Percentiles rank a stretch among this genome's conserved stretches.
Conservation (phyloP, 2,888 invertebrate genomes). For the Steinernema hermaphroditum region DNA sequence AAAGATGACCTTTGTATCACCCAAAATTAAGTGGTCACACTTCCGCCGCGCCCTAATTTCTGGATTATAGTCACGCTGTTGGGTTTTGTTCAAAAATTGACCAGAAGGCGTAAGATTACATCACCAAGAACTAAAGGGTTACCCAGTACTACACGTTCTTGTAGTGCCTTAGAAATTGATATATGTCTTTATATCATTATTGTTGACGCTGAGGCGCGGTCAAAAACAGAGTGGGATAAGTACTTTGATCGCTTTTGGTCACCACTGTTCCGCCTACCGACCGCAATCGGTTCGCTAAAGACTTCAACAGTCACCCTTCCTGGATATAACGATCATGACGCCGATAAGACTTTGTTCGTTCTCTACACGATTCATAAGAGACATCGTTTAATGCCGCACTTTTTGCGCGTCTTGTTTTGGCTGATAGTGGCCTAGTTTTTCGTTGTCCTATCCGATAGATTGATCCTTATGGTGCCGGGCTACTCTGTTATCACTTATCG, state of each 20-base stretch:
- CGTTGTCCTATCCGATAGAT: background rate
- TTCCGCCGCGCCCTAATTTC: too few relatives aligned
- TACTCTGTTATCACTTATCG: constrained; percentile 1
- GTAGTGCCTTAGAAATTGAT: too few relatives aligned
- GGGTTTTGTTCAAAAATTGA: too few relatives aligned
- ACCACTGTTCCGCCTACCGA: background rate
- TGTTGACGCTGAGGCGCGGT: background rate
- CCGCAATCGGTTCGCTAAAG: constrained; percentile 11
- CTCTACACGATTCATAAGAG: background rate
- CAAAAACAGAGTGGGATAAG: background rate
- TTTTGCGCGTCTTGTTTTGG: constrained; percentile 18
- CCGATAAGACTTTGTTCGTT: constrained; percentile 10
- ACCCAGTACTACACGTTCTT: too few relatives aligned
- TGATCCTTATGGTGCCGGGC: background rate
- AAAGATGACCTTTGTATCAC: too few relatives aligned
- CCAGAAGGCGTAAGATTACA: too few relatives aligned
- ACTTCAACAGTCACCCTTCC: background rate
- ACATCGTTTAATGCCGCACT: background rate
- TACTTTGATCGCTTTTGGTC: background rate
- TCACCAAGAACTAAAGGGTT: too few relatives aligned
- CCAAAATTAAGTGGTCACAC: too few relatives aligned
- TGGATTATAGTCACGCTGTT: too few relatives aligned
- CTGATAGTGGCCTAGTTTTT: background rate
- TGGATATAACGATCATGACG: background rate
- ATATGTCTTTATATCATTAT: too few relatives aligned